Conservation (phyloP, 2,888 invertebrate species). For the Carterocephalus palaemon region DNA sequence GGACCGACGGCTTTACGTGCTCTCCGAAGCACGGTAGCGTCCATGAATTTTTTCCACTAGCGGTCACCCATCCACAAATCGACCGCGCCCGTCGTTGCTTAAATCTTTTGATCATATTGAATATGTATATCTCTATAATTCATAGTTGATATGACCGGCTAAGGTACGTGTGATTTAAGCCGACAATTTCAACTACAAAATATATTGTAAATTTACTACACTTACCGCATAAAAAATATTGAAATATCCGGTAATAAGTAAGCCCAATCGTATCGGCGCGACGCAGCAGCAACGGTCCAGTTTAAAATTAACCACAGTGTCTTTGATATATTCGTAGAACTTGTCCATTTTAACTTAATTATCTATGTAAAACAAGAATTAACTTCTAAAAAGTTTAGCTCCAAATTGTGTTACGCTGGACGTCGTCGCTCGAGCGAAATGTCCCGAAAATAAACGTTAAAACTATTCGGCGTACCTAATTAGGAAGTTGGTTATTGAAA, state of each 20-base stretch:
- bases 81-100: no score
- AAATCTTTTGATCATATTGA: no score
- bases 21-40: no score
- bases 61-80: no score
- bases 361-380: constrained; percentile 17
- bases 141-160: no score
- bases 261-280: constrained; percentile 50
- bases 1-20: no score
- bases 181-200: not conserved
- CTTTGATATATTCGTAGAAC: constrained; percentile 44
- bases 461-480: constrained; percentile 49
- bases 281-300: constrained; percentile 54
- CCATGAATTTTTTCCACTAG: no score
- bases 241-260: constrained; percentile 50
- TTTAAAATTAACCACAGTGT: constrained; percentile 45
- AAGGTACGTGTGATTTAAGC: no score
- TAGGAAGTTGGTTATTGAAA: constrained; percentile 57
- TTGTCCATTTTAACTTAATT: constrained; percentile 40
- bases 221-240: constrained; percentile 53
- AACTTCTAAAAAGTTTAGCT: no score
- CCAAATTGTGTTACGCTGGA: constrained; percentile 16
- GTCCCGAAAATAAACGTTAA: constrained; percentile 34
- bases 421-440: constrained; percentile 30
- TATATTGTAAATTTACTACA: no score
- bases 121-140: no score